A percentile compares a stretch with the other conserved stretches of the same genome.
phyloP scores from a whole-genome alignment of 2,888 invertebrate genomes.

The Nebria salina region DNA sequence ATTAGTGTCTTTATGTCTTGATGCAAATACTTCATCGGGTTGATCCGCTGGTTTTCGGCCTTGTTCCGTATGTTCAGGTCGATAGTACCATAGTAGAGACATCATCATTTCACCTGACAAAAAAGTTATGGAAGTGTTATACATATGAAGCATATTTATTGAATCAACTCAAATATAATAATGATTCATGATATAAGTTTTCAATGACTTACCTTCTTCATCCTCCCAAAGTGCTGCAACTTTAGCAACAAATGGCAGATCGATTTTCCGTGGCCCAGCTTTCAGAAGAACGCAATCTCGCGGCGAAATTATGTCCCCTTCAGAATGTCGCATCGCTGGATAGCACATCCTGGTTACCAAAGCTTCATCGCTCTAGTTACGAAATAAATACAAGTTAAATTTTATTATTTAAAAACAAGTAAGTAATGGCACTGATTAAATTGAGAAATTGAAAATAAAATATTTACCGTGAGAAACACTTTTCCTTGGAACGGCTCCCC shows the following conservation, averaged over 20 bases:
- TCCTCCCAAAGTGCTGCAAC: constrained; percentile 95
- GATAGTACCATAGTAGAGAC: constrained; percentile 96
- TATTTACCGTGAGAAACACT: constrained; percentile 87
- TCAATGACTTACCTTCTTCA: constrained; percentile 79
- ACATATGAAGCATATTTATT: too few species aligned
- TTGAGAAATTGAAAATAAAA: not conserved
- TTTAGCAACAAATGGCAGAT: constrained; percentile 94
- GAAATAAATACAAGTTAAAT: not conserved
- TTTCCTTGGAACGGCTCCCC: constrained; percentile 84
- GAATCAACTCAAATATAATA: too few species aligned
- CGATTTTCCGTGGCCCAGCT: constrained; percentile 82
- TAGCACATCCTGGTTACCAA: constrained; percentile 84
- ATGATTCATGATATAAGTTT: not conserved
- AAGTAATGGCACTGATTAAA: not conserved
- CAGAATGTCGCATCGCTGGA: constrained; percentile 87
- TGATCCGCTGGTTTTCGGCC: constrained; percentile 83
- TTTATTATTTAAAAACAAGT: too few species aligned
- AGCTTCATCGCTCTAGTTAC: constrained; percentile 76
- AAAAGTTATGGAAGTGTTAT: constrained; percentile 27
- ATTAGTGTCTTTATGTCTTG: constrained; percentile 93
- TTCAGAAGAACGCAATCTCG: constrained; percentile 92
- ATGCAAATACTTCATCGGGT: constrained; percentile 94
- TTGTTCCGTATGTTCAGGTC: constrained; percentile 95
- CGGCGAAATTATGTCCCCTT: constrained; percentile 86
- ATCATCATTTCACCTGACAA: constrained; percentile 95